Percentiles rank a stretch among this genome's conserved stretches.
Conservation (phyloP, 1,140 invertebrate genomes). For the Globodera rostochiensis region DNA sequence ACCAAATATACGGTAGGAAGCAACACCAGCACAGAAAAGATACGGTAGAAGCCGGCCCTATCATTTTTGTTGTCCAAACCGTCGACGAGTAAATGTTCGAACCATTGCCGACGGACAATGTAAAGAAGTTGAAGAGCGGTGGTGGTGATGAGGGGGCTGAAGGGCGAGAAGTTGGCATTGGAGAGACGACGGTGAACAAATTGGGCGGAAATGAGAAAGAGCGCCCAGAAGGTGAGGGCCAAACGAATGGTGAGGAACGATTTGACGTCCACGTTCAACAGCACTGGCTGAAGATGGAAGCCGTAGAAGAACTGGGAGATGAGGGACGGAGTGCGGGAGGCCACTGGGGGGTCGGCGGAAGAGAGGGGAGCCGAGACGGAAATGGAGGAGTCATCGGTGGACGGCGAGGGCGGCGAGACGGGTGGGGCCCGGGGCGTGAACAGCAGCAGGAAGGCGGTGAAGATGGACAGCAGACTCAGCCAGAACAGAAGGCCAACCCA, state of each 20-base stretch:
- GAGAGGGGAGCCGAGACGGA: not conserved
- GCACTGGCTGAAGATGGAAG: constrained; percentile 41
- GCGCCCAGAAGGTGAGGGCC: constrained; percentile 40
- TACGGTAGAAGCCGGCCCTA: constrained; percentile 50
- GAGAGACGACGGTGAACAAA: constrained; percentile 36
- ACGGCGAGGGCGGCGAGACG: not conserved
- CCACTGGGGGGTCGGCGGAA: constrained; percentile 11
- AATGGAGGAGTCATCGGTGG: constrained; percentile 24
- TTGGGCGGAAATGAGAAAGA: constrained; percentile 46
- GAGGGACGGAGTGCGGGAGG: constrained; percentile 20
- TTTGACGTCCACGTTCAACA: constrained; percentile 50
- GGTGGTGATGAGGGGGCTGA: constrained; percentile 18
- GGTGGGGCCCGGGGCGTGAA: not conserved
- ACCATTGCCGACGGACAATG: constrained; percentile 38
- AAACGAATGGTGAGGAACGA: constrained; percentile 47
- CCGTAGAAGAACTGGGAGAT: constrained; percentile 47
- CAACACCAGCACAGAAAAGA: constrained; percentile 52
- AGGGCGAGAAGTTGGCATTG: not conserved
- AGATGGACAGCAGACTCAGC: constrained; percentile 20
- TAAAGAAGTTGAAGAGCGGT: constrained; percentile 45
- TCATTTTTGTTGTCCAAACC: constrained; percentile 49
- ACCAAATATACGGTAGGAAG: constrained; percentile 45
- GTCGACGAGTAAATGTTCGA: constrained; percentile 31
- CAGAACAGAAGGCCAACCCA: constrained; percentile 36
- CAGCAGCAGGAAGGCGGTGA: constrained; percentile 18